Conservation (phyloP, 2,888 invertebrate genomes). For the Crossocerus cetratus region DNA sequence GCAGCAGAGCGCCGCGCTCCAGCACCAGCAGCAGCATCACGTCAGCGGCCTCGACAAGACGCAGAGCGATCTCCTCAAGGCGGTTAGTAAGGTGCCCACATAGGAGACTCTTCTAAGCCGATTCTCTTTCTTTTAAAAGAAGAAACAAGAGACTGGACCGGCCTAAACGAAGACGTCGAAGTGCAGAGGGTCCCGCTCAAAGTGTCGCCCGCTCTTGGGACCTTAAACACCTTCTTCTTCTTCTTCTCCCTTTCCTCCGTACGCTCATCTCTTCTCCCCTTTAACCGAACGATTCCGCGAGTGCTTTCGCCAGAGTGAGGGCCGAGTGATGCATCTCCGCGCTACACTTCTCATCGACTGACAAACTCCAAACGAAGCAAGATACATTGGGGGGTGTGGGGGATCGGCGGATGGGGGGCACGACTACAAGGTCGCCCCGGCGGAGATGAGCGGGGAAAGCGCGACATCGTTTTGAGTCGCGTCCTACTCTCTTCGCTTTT, state of each 20-base stretch:
- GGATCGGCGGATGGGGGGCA: slow-evolving; percentile 14
- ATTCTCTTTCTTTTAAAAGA: slow-evolving; percentile 60
- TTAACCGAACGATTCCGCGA: background rate
- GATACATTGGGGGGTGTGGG: slow-evolving; percentile 5
- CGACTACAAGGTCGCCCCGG: too few species aligned
- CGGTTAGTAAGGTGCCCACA: slow-evolving; percentile 88
- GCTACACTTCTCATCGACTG: slow-evolving; percentile 24
- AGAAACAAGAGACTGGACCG: slow-evolving; percentile 56
- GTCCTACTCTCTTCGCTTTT: slow-evolving; percentile 25
- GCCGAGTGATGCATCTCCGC: slow-evolving; percentile 22
- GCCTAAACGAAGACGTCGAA: slow-evolving; percentile 44
- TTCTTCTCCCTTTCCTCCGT: slow-evolving; percentile 26
- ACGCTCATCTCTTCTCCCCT: slow-evolving; percentile 4
- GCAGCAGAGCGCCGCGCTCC: slow-evolving; percentile 84
- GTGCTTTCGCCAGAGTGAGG: slow-evolving; percentile 11
- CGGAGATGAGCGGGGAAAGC: slow-evolving; percentile 33
- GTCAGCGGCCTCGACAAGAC: slow-evolving; percentile 87
- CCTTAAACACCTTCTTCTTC: too few species aligned
- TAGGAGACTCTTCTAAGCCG: slow-evolving; percentile 78
- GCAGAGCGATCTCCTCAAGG: slow-evolving; percentile 86
- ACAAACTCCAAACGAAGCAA: slow-evolving; percentile 10
- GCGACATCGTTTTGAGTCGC: slow-evolving; percentile 28
- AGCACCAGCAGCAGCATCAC: slow-evolving; percentile 85
- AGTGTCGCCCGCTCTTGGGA: background rate
- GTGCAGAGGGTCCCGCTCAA: slow-evolving; percentile 8